Base-by-base conservation (phyloP, 1,140 invertebrate species). In the Temnothorax curvispinosus region DNA sequence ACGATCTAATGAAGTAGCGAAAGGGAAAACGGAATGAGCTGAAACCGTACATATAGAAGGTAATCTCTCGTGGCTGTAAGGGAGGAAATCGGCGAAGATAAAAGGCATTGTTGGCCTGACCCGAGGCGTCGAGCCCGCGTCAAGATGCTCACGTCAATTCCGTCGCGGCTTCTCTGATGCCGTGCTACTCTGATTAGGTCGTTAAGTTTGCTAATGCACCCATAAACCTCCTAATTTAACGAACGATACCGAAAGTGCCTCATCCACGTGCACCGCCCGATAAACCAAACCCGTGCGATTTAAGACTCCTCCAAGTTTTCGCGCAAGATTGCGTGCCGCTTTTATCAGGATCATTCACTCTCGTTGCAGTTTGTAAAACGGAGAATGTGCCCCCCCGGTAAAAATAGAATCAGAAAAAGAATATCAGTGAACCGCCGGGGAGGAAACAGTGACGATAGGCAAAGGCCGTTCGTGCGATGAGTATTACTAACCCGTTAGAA, bases 141-240 rank as follows among this genome's bases (percentile, higher is more conserved):
- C 82, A 87, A 65, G 60, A 82, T 76, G 64, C 64, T 89, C 81
- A 64, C 72, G 72, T 89, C 80, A 81, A 86, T 90, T 88, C 52
- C 64, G 21, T 64, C 74, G 77, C 81, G 86, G 85, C 38, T 62
- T 8, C 74, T 85, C 60, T 80, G 76, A 92, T 78, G 86, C 78
- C 64, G 81, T 67, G 74, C 72, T 64, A 77, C 81, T 90, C 77
- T 93, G 93, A 93, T 93, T 93, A 93, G 92, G 87, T 93, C 91
- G 90, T 93, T 93, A 93, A 90, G 77, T 72, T 92, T 86, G 82
- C 90, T 93, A 91, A 93, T 90, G 88, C 81, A 64, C 6, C 75
- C 77, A 89, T 91, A 93, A 93, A 93, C 27, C 69, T 74, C 13
- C 50, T 88, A 91, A 91, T 93, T 93, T 93, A 92, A 92, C 86